A percentile compares a stretch with the other conserved stretches of the same genome.
Evolutionary conservation across 2,888 invertebrate species (phyloP).

Genomic region (Chloromyia formosa): DNA sequence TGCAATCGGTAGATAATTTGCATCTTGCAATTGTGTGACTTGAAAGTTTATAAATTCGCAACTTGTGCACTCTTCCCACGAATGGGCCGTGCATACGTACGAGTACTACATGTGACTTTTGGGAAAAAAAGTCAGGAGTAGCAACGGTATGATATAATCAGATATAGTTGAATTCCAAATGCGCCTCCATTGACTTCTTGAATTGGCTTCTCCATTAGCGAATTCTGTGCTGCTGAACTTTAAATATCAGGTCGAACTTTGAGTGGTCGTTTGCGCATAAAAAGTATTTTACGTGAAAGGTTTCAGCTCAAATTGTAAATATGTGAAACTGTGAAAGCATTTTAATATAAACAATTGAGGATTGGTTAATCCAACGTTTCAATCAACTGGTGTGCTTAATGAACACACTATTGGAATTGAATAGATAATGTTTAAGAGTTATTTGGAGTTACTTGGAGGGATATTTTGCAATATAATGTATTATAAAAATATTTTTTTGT

Average conservation of each 20-base stretch:
- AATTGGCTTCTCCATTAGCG: background rate
- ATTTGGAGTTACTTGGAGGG: no score
- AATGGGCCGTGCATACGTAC: background rate
- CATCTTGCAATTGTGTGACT: constrained; percentile 38
- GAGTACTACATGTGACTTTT: background rate
- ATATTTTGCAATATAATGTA: no score
- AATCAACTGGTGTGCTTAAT: no score
- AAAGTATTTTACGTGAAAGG: background rate
- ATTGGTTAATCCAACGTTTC: no score
- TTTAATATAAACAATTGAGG: no score
- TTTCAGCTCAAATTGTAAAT: no score
- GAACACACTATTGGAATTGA: no score
- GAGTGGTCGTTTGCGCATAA: background rate
- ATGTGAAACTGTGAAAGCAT: no score
- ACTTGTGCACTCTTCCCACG: constrained; percentile 30
- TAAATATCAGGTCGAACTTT: constrained; percentile 3
- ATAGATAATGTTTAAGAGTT: no score
- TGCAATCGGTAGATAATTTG: constrained; percentile 41
- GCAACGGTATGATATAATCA: background rate
- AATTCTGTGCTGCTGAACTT: background rate
- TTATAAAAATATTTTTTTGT: no score
- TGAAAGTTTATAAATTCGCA: constrained; percentile 38
- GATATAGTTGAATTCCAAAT: constrained; percentile 10
- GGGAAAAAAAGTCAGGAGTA: constrained; percentile 5
- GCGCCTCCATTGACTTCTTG: background rate